These are phyloP conservation scores for Anas acuta DNA, from an alignment of 2,797 vertebrate genomes.

Conservation along the genomic window DNA sequence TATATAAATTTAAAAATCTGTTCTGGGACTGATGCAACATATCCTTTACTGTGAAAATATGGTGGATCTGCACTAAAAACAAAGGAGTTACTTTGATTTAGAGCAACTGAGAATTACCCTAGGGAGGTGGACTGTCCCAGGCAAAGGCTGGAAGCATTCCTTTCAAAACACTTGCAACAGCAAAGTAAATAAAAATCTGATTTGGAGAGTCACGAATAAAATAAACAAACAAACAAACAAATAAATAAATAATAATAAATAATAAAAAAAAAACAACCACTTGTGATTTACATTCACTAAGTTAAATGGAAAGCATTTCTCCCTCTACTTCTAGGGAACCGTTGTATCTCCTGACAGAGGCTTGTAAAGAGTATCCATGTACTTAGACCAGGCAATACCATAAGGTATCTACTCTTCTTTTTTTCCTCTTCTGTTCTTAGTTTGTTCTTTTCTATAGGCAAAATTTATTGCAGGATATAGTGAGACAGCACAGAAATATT, in stretches of 20 bases:
- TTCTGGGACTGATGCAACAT: neutral
- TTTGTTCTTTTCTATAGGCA: conserved; percentile 29
- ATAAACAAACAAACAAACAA: neutral
- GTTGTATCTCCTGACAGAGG: neutral
- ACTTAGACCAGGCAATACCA: neutral
- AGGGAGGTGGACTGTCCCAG: too few species aligned
- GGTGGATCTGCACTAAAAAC: neutral
- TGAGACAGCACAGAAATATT: neutral
- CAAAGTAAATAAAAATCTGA: neutral
- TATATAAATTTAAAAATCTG: neutral
- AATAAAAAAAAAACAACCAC: neutral
- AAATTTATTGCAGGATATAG: neutral
- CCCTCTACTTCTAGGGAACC: neutral
- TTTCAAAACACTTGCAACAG: neutral
- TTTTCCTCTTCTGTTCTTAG: neutral
- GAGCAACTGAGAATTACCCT: neutral
- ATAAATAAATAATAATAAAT: too few species aligned
- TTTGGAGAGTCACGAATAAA: neutral
- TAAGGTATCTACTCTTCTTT: neutral
- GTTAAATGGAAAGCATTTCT: neutral
- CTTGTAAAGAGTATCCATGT: neutral
- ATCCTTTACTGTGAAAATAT: neutral
- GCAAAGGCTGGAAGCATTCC: neutral
- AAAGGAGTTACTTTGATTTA: neutral
- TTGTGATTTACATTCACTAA: neutral